These are phyloP conservation scores for Lacerta agilis DNA, from an alignment of 2,797 vertebrate species.

Conservation along the genomic window DNA sequence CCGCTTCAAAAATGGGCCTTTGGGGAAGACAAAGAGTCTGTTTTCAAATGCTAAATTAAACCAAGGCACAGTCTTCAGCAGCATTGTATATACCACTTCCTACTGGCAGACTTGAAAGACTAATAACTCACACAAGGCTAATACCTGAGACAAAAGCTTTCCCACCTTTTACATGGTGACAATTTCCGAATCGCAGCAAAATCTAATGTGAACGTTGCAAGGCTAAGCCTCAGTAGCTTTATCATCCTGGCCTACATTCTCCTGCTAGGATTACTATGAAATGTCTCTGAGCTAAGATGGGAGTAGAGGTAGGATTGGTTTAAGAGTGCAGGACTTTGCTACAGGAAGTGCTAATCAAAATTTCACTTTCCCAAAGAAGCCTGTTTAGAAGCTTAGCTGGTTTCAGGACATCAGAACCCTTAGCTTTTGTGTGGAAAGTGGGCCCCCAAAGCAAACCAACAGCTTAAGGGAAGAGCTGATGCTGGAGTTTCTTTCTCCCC, in stretches of 20 bases:
- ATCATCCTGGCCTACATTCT: constrained; percentile 35
- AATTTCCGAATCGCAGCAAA: constrained; percentile 51
- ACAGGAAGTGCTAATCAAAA: constrained; percentile 49
- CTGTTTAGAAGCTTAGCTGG: constrained; percentile 68
- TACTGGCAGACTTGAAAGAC: constrained; percentile 47
- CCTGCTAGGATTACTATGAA: constrained; percentile 7
- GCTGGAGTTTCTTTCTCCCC: constrained; percentile 77
- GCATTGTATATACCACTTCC: neutral
- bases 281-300: constrained; percentile 17
- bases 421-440: constrained; percentile 80
- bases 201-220: constrained; percentile 29
- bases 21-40: constrained; percentile 44
- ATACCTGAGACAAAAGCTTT: constrained; percentile 38
- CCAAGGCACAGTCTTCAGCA: constrained; percentile 42
- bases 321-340: neutral
- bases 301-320: neutral
- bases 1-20: constrained; percentile 64
- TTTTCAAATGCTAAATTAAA: constrained; percentile 59
- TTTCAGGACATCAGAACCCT: constrained; percentile 80
- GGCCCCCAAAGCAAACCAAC: constrained; percentile 75
- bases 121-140: constrained; percentile 46
- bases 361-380: constrained; percentile 64
- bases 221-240: constrained; percentile 39
- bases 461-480: constrained; percentile 82
- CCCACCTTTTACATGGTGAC: neutral